Evolutionary conservation across 30 jellyfish, hydroid and myxozoan genomes (phyloP), one percentile per base, ranked within the genome.

Genomic region (Rhopilema esculentum): DNA sequence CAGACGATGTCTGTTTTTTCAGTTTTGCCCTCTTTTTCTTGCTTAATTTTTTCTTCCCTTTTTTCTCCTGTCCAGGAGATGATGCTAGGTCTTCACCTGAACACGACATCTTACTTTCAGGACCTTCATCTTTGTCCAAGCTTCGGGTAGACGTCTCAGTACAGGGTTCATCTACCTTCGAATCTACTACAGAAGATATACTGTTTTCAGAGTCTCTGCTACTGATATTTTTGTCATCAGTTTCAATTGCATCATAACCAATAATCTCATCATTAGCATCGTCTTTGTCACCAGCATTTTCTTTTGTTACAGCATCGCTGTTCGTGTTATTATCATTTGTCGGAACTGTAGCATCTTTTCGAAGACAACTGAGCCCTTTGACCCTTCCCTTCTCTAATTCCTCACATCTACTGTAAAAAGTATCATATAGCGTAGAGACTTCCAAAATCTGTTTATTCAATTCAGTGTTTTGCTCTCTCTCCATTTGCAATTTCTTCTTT

Each of bases 391-490:
- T 85, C 84, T 75, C 89, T 27, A 85, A 4, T 20, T 85, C 94
- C 50, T 74, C 88, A 28, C 83, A 85, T 31, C 67, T 73, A 57
- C 67, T 66, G 49, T 73, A 85, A 26, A 61, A 85, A 48, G 68
- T 65, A 74, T 85, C 94, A 64, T 85, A 73, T 74, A 85, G 49
- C 19, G 75, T 74, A 0, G 88, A 73, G 1, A 85, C 94, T 27
- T 74, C 94, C 74, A 62, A 66, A 8, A 85, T 85, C 83, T 85
- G 94, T 30, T 51, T 74, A 51, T 85, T 85, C 69, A 85, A 62
- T 53, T 85, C 94, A 21, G 66, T 82, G 66, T 85, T 85, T 25
- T 85, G 94, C 79, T 85, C 94, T 74, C 94, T 62, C 29, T 85
- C 94, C 88, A 85, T 72, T 19, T 73, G 82, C 66, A 85, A 51